Evolutionary conservation across 1,140 invertebrate genomes (phyloP).

Genomic region (Drosophila elegans): DNA sequence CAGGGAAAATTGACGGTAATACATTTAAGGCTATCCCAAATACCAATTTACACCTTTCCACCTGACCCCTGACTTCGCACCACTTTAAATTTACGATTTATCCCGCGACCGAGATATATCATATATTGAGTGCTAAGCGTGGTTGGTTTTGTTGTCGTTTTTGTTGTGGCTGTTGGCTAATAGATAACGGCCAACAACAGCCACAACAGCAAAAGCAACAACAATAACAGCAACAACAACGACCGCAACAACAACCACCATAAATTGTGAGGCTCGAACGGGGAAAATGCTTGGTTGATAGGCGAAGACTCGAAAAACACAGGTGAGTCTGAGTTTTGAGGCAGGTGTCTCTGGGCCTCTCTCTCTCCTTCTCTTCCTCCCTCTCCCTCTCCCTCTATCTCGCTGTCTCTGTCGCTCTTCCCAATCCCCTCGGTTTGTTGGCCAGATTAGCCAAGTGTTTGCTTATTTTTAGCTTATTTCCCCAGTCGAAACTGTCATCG

Average conservation of each 20-base stretch:
- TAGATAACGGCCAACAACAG: slow-evolving; percentile 48
- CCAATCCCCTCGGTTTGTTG: neutral
- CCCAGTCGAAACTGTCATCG: slow-evolving; percentile 29
- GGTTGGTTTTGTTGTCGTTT: slow-evolving; percentile 10
- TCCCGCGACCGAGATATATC: slow-evolving; percentile 18
- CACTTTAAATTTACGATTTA: slow-evolving; percentile 27
- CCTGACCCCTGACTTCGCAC: slow-evolving; percentile 26
- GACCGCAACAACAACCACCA: slow-evolving; percentile 34
- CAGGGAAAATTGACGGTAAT: neutral
- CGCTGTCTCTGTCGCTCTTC: neutral
- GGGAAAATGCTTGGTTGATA: slow-evolving; percentile 35
- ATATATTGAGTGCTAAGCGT: slow-evolving; percentile 25
- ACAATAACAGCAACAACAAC: slow-evolving; percentile 24
- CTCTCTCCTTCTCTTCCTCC: neutral
- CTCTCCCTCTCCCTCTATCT: neutral
- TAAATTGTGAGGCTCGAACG: slow-evolving; percentile 41
- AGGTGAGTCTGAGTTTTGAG: slow-evolving; percentile 19
- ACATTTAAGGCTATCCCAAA: neutral
- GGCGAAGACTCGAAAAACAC: slow-evolving; percentile 18
- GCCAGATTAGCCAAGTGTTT: slow-evolving; percentile 27
- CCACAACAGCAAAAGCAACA: slow-evolving; percentile 24
- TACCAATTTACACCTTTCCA: slow-evolving; percentile 12
- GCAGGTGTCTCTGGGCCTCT: slow-evolving; percentile 27
- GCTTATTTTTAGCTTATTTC: slow-evolving; percentile 14
- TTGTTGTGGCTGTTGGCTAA: slow-evolving; percentile 22